Conservation (phyloP, 2,888 invertebrate genomes). For the Meliscaeva auricollis region DNA sequence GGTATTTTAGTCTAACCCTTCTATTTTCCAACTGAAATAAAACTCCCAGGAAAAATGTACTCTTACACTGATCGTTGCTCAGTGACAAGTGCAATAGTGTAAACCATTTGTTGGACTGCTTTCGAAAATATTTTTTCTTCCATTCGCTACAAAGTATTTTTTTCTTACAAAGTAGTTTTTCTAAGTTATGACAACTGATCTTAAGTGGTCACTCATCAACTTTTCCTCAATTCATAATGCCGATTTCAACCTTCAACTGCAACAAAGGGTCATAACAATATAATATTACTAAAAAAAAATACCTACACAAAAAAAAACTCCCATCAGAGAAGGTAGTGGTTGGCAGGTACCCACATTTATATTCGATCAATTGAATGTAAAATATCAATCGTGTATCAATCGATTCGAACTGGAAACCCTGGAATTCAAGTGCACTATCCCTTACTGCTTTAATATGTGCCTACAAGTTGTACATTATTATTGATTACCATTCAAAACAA, state of each 20-base stretch:
- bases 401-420: conserved; percentile 8
- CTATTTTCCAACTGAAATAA: too few species aligned
- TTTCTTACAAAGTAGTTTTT: neutral
- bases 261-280: neutral
- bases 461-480: neutral
- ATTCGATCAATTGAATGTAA: neutral
- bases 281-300: neutral
- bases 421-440: conserved; percentile 18
- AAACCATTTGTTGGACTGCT: too few species aligned
- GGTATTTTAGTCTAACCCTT: too few species aligned
- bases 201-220: neutral
- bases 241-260: conserved; percentile 8
- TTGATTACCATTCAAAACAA: conserved; percentile 30
- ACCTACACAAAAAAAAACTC: too few species aligned
- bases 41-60: too few species aligned
- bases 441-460: too few species aligned
- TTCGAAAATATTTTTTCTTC: too few species aligned
- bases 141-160: too few species aligned
- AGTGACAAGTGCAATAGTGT: too few species aligned
- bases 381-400: conserved; percentile 1
- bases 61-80: too few species aligned
- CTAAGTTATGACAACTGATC: neutral
- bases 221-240: neutral
- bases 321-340: neutral
- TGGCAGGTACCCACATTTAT: too few species aligned